Base-by-base conservation (phyloP, 2,797 vertebrate genomes). In the Oryzias sinensis region DNA sequence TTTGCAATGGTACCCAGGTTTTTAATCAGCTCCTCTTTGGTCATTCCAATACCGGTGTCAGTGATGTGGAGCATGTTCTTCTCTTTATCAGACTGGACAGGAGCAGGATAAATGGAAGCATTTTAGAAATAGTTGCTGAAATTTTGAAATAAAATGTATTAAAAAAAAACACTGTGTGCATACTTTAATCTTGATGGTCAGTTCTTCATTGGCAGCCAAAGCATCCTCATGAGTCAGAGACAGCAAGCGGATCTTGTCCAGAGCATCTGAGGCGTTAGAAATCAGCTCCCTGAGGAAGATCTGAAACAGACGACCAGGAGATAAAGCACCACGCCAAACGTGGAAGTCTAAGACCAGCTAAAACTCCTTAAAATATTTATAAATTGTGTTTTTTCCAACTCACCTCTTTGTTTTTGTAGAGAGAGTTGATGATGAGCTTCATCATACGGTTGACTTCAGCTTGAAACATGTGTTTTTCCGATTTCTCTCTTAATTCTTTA, bases 351-450 rank as follows among this genome's bases (percentile, higher is more conserved):
- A 40, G 2, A 59, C 17, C 43, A 16, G 53, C 27, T 45, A 49
- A 6, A 5, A 8, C 22, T n/a, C 5, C 4, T 14, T 6, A 6
- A 22, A 22, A 5, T 5, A 1, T 22, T 11, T 4, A 48, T 25
- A 40, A 3, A 47, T 20, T 14, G 1, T 4, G 7, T 41, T 5
- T 43, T 37, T 16, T 37, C 8, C 6, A 13, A 56, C 91, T 90
- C 79, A 98, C 97, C 95, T 99, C 97, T 76, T 99, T 99, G 77
- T 99, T 99, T 90, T 98, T 99, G 76, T 99, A 99, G 5, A 99
- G 83, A 2, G 97, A 99, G 80, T 99, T 99, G 76, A 99, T 99
- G 71, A 99, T 99, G n/a, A 99, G 91, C 74, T 99, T 99, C 97
- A 99, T 99, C 97, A 99, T 99, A 56, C 97, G 90, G 83, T 98